These are phyloP conservation scores for Abramis brama DNA, from an alignment of 2,113 vertebrate genomes.

Conservation along the genomic window DNA sequence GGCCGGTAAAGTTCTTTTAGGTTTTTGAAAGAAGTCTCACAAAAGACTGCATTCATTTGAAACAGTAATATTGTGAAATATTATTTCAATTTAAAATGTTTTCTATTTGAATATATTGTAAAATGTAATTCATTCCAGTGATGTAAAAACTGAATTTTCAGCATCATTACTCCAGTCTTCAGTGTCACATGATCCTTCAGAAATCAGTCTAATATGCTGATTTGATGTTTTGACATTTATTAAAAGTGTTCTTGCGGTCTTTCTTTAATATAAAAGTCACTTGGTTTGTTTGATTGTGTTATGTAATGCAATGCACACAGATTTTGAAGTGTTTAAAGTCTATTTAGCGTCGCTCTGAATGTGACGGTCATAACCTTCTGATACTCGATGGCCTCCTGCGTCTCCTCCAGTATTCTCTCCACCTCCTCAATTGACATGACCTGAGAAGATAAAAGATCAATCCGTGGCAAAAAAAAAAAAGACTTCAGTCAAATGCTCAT, in stretches of 20 bases:
- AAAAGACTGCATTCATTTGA: too few species aligned
- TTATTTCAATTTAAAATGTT: too few species aligned
- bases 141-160: too few species aligned
- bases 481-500: not conserved
- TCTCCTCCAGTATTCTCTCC: constrained; percentile 94
- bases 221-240: not conserved
- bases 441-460: constrained; percentile 66
- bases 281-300: not conserved
- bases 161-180: not conserved
- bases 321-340: not conserved
- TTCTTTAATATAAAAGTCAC: not conserved
- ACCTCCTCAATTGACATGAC: constrained; percentile 93
- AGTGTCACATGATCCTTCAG: not conserved
- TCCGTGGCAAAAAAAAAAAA: not conserved
- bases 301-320: not conserved
- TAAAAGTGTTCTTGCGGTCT: not conserved
- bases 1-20: too few species aligned
- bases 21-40: too few species aligned
- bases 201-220: not conserved
- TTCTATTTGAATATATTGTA: not conserved
- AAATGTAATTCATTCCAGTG: not conserved
- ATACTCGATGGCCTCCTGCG: constrained; percentile 91
- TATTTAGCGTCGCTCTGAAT: not conserved
- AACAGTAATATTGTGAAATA: too few species aligned
- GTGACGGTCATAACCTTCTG: constrained; percentile 79